A percentile compares a stretch with the other conserved stretches of the same genome.
These are phyloP conservation scores for Chaetophractus vellerosus DNA, from an alignment of 2,797 vertebrate genomes.

Conservation along the genomic window DNA sequence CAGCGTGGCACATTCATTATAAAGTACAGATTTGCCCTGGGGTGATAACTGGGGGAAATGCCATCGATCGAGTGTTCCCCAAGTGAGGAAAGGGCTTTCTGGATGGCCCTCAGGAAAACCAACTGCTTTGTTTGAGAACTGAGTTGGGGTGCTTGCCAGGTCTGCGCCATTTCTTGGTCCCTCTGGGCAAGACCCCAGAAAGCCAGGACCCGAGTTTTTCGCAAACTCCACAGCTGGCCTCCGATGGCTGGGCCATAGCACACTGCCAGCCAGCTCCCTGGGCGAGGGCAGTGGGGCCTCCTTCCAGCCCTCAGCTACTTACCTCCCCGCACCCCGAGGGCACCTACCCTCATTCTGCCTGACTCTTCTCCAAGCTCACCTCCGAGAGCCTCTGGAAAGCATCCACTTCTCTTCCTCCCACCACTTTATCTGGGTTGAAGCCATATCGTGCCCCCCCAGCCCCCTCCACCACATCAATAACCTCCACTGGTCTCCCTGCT, in stretches of 20 bases:
- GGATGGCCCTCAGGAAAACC: background rate
- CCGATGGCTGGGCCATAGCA: accelerated
- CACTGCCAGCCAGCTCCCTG: accelerated
- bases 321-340: no score
- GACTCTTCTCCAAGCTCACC: background rate
- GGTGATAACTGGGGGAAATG: background rate
- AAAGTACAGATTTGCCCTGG: background rate
- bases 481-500: background rate
- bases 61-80: background rate
- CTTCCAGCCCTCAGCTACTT: no score
- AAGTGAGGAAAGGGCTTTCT: background rate
- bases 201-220: background rate
- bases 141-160: background rate
- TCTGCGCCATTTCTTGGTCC: background rate
- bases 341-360: background rate
- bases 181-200: background rate
- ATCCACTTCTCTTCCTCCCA: background rate
- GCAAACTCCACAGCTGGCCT: background rate
- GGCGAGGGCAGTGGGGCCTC: background rate
- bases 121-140: background rate
- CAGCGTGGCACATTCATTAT: background rate
- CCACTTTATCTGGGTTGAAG: no score
- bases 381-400: background rate
- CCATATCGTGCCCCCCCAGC: background rate
- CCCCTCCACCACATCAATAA: no score